Base-by-base conservation (phyloP, 2,113 vertebrate species). In the Mirza zaza region DNA sequence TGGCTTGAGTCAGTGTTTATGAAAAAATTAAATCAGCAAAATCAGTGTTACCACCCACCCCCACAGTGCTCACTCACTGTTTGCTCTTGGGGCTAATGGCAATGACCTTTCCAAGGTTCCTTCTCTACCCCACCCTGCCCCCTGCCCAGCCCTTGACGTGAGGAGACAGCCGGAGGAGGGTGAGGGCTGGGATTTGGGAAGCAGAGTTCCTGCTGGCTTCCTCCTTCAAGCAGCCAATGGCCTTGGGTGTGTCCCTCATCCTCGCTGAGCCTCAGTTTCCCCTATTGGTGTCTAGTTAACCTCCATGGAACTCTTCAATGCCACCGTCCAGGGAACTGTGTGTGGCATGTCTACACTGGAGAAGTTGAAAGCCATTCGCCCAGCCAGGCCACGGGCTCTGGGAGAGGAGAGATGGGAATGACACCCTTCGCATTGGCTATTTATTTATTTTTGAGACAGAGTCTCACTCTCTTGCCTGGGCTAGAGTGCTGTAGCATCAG, bases 311-410 rank as follows among this genome's bases (percentile, higher is more conserved):
- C 61, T 77, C 63, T 77, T 82, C 20, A 14, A 70, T 65, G 20
- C n/a, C n/a, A 4, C 18, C 3, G 15, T 63, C n/a, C 8, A 29
- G 7, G 25, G 73, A 42, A 29, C 81, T 14, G 14, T 75, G 65
- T 0, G 0, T 4, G 0, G 8, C 25, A 2, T 17, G 3, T 25
- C 76, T 83, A 2, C 34, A 11, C 45, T 29, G 32, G 5, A 21
- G 27, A 90, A 11, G 23, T 14, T 73, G 7, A 36, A 84, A 48
- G 84, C 32, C 61, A 0, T 45, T 45, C 0, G 0, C 5, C 25
- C 14, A 10, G 29, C 39, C 75, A 77, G 75, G 70, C 52, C 13
- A 0, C 0, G 52, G 9, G 20, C 5, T 39, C 39, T 20, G 2
- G 67, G 11, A 7, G 65, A 39, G 21, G 17, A 6, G 73, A 15